Percentiles rank a stretch among this genome's conserved stretches.
These are phyloP conservation scores for Staurois parvus DNA, from an alignment of 2,797 vertebrate species.

Conservation along the genomic window DNA sequence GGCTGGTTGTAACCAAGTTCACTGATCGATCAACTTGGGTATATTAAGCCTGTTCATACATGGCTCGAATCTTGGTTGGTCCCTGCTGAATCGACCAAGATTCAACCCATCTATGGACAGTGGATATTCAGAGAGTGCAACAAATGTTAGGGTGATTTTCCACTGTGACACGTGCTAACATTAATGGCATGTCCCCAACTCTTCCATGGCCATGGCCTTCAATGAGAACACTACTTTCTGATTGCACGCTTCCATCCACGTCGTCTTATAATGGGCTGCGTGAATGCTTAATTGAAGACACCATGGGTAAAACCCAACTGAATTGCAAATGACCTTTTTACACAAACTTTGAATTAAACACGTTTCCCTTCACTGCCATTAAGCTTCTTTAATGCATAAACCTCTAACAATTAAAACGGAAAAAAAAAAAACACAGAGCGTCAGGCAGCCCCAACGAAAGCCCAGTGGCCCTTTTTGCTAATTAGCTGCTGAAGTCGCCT, in stretches of 20 bases:
- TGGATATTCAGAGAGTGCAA: too few species aligned
- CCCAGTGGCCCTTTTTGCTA: slow-evolving; percentile 72
- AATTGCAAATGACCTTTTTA: slow-evolving; percentile 73
- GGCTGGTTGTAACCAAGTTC: too few species aligned
- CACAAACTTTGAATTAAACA: slow-evolving; percentile 66
- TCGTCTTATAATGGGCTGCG: not conserved
- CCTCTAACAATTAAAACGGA: slow-evolving; percentile 75
- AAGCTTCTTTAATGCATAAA: slow-evolving; percentile 68
- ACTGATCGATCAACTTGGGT: too few species aligned
- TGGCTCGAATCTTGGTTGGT: too few species aligned
- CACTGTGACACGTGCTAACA: too few species aligned
- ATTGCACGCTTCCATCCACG: not conserved
- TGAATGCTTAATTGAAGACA: slow-evolving; percentile 73
- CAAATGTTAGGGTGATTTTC: too few species aligned
- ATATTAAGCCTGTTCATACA: too few species aligned
- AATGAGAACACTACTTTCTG: not conserved
- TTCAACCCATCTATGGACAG: too few species aligned
- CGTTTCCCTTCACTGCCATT: slow-evolving; percentile 68
- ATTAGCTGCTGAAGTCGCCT: slow-evolving; percentile 73
- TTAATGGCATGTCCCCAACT: not conserved
- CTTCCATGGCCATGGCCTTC: not conserved
- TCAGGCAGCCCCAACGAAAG: slow-evolving; percentile 53
- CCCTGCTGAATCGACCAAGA: too few species aligned
- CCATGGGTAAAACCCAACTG: slow-evolving; percentile 67
- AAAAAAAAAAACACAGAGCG: not conserved